Base-by-base conservation (phyloP, 2,888 invertebrate species). In the Thymelicus sylvestris region DNA sequence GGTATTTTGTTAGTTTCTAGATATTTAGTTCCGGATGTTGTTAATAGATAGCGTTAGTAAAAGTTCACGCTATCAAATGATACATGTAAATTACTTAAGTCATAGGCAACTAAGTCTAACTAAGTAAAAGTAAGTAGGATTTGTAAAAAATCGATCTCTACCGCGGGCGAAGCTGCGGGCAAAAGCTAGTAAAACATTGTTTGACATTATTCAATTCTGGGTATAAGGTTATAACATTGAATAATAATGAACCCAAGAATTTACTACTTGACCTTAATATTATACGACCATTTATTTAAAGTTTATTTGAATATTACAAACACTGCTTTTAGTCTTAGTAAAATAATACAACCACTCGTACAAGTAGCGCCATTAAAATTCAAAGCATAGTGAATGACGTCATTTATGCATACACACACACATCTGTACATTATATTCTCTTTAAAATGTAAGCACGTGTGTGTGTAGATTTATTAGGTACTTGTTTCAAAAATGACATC, bases 401-500 rank as follows among this genome's bases (percentile, higher is more conserved):
- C 24, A 19, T 24, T 12, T 24, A 55, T 55, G 12, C 19, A 24
- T 24, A 24, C 10, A 1, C 5, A 52, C 13, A 52, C 7, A 24
- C 48, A 41, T 41, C 8, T 41, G 8, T 6, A 48, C 7, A 31
- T 31, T 31, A 31, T 31, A 31, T 31, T 3, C 31, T 31, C 31
- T 31, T 31, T 31, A 31, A 31, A 62, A 31, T 24, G 12, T 44
- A 44, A 6, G 6, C 19, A 10, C n/a, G n/a, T 15, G 44, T 62
- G 24, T 47, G 24, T 44, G 41, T 31, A 61, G 47, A 19, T 24
- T 44, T 44, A 47, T 13, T 62, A 24, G 50, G 50, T 7, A 8
- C 12, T 24, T 24, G 55, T 55, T 64, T 64, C n/a, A 64, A 50
- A 50, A 50, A 48, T 63, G 63, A 63, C 63, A 63, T 63, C 63